Percentiles rank a stretch among this genome's conserved stretches.
Conservation (phyloP, 2,113 vertebrate genomes). For the Neolamprologus brichardi region DNA sequence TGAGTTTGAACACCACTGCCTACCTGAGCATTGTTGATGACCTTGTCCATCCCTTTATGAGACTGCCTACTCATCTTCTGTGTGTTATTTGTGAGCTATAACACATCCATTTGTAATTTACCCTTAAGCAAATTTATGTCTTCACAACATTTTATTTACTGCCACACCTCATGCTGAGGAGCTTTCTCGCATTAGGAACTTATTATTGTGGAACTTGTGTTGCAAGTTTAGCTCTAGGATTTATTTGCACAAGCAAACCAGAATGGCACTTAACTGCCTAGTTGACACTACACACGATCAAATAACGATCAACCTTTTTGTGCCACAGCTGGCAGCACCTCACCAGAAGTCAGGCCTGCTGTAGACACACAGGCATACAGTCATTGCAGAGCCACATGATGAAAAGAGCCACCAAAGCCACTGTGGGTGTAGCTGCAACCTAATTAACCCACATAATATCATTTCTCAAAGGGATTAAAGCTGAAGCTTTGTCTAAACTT, state of each 20-base stretch:
- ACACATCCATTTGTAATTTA: neutral
- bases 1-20: neutral
- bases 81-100: neutral
- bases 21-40: neutral
- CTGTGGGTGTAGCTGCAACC: neutral
- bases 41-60: neutral
- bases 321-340: neutral
- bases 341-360: neutral
- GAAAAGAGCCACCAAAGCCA: neutral
- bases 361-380: neutral
- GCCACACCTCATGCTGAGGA: neutral
- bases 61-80: neutral
- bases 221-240: neutral
- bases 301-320: neutral
- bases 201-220: neutral
- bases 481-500: neutral
- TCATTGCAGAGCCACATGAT: slow-evolving; percentile 18
- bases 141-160: neutral
- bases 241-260: neutral
- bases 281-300: neutral
- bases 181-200: neutral
- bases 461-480: neutral
- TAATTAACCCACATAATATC: neutral
- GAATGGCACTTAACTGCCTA: neutral
- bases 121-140: neutral